phyloP scores from a whole-genome alignment of 2,888 invertebrate genomes.

The Polyommatus iphigenia region DNA sequence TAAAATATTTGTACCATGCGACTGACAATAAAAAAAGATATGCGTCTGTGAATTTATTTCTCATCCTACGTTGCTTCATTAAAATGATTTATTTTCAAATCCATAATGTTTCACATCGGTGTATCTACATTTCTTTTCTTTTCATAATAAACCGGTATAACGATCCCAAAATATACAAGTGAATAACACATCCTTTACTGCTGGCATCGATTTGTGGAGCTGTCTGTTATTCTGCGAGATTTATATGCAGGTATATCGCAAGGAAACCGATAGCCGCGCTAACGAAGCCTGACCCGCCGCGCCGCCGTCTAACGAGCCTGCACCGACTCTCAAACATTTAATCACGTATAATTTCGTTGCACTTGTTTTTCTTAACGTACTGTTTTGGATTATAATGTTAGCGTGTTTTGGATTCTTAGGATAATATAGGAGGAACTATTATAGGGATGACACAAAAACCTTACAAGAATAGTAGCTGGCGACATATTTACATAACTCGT shows the following conservation, averaged over 20 bases:
- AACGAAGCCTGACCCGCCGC: slow-evolving; percentile 60
- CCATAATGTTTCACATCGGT: too few species aligned
- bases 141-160: too few species aligned
- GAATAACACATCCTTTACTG: background rate
- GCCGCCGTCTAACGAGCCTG: slow-evolving; percentile 54
- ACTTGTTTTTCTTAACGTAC: background rate
- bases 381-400: background rate
- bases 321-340: slow-evolving; percentile 40
- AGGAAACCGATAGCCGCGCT: slow-evolving; percentile 44
- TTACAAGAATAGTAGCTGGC: background rate
- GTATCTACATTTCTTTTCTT: too few species aligned
- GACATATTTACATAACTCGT: background rate
- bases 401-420: too few species aligned
- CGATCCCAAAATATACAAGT: background rate
- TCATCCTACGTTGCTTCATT: too few species aligned
- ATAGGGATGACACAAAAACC: too few species aligned
- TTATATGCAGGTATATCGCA: slow-evolving; percentile 28
- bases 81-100: too few species aligned
- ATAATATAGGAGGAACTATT: too few species aligned
- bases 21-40: too few species aligned
- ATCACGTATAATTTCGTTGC: slow-evolving; percentile 31
- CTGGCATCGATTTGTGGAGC: slow-evolving; percentile 5
- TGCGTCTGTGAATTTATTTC: too few species aligned
- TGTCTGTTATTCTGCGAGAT: slow-evolving; percentile 18
- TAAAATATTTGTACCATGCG: background rate